A percentile compares a stretch with the other conserved stretches of the same genome.
These are phyloP conservation scores for Cactoblastis cactorum DNA, from an alignment of 2,888 invertebrate genomes.

Conservation along the genomic window DNA sequence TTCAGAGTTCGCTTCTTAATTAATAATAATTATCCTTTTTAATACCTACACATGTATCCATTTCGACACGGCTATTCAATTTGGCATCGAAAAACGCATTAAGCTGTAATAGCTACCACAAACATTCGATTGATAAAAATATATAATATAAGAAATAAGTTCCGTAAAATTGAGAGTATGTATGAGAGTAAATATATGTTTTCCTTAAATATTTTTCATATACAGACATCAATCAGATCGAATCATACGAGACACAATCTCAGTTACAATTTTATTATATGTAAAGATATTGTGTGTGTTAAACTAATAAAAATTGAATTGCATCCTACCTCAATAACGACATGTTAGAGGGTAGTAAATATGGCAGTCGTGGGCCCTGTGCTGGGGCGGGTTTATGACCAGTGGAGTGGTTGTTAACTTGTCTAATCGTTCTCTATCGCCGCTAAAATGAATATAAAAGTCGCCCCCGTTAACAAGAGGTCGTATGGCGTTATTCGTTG, in stretches of 20 bases:
- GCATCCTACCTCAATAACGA: slow-evolving; percentile 3
- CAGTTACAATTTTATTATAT: no score
- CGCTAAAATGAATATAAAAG: slow-evolving; percentile 6
- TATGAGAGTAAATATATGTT: no score
- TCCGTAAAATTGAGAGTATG: no score
- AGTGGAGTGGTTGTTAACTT: slow-evolving; percentile 3
- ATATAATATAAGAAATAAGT: no score
- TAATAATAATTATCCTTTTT: background rate
- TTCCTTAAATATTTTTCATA: no score
- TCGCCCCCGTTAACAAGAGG: background rate
- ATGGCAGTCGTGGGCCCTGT: background rate
- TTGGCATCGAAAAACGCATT: background rate
- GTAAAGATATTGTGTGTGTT: no score
- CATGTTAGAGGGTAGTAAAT: slow-evolving; percentile 1
- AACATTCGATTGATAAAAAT: no score
- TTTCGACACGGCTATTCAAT: background rate
- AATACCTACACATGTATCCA: background rate
- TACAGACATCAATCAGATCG: no score
- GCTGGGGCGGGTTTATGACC: background rate
- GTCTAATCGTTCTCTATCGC: background rate
- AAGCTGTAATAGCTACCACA: background rate
- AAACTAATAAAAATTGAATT: background rate
- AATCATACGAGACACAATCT: no score
- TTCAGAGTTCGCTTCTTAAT: background rate
- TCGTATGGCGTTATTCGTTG: background rate